Evolutionary conservation across 2,797 vertebrate genomes (phyloP).

Genomic region (Danio choprae): DNA sequence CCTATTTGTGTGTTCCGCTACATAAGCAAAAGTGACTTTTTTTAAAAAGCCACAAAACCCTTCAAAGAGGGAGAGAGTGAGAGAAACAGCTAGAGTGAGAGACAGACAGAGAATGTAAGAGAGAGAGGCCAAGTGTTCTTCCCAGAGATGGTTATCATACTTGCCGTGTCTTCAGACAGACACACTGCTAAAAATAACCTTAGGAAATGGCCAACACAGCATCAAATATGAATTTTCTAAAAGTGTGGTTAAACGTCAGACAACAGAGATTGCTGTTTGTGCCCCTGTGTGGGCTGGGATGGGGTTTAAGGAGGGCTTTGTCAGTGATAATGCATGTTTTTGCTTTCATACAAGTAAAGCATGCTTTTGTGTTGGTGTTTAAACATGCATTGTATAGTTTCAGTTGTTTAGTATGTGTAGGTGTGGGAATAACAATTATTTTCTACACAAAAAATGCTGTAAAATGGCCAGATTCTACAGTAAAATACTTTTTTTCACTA

Average conservation of each 20-base stretch:
- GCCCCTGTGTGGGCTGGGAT: slow-evolving; percentile 16
- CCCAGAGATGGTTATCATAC: slow-evolving; percentile 81
- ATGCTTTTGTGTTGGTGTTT: slow-evolving; percentile 12
- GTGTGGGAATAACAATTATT: slow-evolving; percentile 28
- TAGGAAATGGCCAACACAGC: slow-evolving; percentile 65
- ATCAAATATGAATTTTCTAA: slow-evolving; percentile 64
- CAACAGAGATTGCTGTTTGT: slow-evolving; percentile 45
- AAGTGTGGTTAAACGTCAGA: slow-evolving; percentile 65
- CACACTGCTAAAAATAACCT: slow-evolving; percentile 70
- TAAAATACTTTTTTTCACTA: too few relatives aligned
- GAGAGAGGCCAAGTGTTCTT: slow-evolving; percentile 55
- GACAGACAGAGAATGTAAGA: slow-evolving; percentile 34
- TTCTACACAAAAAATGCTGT: background rate
- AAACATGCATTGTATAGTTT: background rate
- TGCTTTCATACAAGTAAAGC: slow-evolving; percentile 23
- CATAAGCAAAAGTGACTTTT: slow-evolving; percentile 66
- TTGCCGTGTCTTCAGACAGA: slow-evolving; percentile 65
- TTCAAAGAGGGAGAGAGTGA: slow-evolving; percentile 68
- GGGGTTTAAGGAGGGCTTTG: background rate
- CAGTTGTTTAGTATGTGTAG: slow-evolving; percentile 18
- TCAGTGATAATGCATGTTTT: slow-evolving; percentile 13
- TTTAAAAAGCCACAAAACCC: slow-evolving; percentile 76
- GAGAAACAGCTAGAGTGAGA: slow-evolving; percentile 35
- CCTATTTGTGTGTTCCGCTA: slow-evolving; percentile 62
- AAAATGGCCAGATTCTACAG: too few relatives aligned